Percentiles rank a stretch among this genome's conserved stretches.
Evolutionary conservation across 2,113 vertebrate species (phyloP).

Genomic region (Xyliphius kryptos): DNA sequence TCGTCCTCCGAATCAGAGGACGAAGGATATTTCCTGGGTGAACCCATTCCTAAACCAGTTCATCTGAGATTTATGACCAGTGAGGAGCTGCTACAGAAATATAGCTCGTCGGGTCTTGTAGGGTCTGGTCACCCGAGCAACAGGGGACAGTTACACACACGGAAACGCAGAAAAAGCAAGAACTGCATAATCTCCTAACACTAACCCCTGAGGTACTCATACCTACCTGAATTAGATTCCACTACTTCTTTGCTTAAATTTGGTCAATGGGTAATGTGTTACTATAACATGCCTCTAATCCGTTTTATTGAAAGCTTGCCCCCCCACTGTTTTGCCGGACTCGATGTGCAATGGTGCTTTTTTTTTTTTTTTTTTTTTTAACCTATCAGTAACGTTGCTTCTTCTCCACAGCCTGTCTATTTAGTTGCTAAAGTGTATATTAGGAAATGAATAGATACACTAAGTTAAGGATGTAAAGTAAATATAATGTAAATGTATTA

Average conservation of each 20-base stretch:
- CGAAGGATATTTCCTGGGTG: slow-evolving; percentile 95
- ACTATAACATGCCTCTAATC: slow-evolving; percentile 24
- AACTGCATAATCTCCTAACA: slow-evolving; percentile 95
- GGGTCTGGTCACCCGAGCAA: slow-evolving; percentile 71
- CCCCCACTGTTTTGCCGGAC: slow-evolving; percentile 40
- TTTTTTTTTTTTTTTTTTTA: slow-evolving; percentile 41
- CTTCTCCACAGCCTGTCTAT: slow-evolving; percentile 51
- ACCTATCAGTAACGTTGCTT: slow-evolving; percentile 43
- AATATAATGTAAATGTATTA: slow-evolving; percentile 97
- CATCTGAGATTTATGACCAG: slow-evolving; percentile 89
- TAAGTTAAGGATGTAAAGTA: slow-evolving; percentile 77
- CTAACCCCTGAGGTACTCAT: slow-evolving; percentile 1
- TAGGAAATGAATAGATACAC: slow-evolving; percentile 59
- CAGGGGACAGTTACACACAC: slow-evolving; percentile 81
- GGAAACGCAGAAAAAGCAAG: slow-evolving; percentile 96
- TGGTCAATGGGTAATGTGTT: slow-evolving; percentile 47
- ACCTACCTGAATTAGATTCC: slow-evolving; percentile 39
- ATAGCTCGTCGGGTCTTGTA: slow-evolving; percentile 68
- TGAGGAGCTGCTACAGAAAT: slow-evolving; percentile 91
- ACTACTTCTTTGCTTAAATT: slow-evolving; percentile 29
- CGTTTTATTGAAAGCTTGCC: slow-evolving; percentile 14
- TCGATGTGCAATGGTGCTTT: slow-evolving; percentile 50
- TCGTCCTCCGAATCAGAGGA: slow-evolving; percentile 97
- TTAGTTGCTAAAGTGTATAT: slow-evolving; percentile 62
- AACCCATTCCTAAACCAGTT: slow-evolving; percentile 87